These are phyloP conservation scores for Octomys mimax DNA, from an alignment of 2,797 vertebrate species.

Conservation along the genomic window DNA sequence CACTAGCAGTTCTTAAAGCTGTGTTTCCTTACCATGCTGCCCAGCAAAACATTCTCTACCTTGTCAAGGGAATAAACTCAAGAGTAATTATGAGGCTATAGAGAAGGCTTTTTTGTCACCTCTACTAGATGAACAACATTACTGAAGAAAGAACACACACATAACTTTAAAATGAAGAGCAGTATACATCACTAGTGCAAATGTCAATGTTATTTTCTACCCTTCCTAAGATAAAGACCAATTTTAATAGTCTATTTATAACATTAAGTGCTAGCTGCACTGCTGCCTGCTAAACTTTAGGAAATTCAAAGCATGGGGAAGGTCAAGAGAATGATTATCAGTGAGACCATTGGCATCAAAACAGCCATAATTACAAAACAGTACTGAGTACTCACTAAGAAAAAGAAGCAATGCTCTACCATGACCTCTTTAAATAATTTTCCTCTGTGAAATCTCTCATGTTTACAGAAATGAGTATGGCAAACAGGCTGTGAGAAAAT, in stretches of 20 bases:
- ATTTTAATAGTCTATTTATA: conserved; percentile 13
- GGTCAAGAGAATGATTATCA: conserved; percentile 4
- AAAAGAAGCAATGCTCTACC: conserved; percentile 36
- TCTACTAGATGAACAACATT: not conserved
- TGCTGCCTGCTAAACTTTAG: not conserved
- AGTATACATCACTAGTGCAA: not conserved
- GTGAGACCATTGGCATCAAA: not conserved
- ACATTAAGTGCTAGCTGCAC: conserved; percentile 43
- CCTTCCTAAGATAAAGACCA: conserved; percentile 18
- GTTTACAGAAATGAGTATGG: conserved; percentile 38
- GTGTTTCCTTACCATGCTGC: not conserved
- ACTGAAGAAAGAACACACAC: not conserved
- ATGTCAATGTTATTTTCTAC: conserved; percentile 13
- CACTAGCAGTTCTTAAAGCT: not conserved
- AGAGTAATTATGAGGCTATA: not conserved
- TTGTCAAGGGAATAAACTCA: not conserved
- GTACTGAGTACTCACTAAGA: not conserved
- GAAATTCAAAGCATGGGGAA: conserved; percentile 35
- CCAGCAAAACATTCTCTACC: not conserved
- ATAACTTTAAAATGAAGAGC: not conserved
- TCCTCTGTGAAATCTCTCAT: not conserved
- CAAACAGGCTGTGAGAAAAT: conserved; percentile 3
- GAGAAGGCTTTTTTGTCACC: not conserved
- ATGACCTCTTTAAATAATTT: conserved; percentile 50
- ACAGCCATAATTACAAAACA: not conserved